Percentiles rank a stretch among this genome's conserved stretches.
phyloP scores from a whole-genome alignment of 35 echinoderm and acorn worm species.

The Apostichopus californicus region DNA sequence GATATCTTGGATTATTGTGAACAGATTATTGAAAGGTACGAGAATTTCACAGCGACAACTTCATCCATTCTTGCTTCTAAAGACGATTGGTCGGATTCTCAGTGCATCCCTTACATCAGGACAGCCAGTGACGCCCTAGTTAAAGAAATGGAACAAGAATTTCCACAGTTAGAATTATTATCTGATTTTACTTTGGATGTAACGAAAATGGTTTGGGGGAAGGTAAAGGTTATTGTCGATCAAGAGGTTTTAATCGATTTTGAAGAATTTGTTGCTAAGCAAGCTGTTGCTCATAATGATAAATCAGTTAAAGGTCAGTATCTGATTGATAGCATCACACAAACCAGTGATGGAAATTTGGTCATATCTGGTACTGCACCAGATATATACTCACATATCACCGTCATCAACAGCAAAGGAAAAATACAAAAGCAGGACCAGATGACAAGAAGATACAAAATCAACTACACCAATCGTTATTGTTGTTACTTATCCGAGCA shows the following conservation, averaged over 20 bases:
- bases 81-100: background rate
- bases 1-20: background rate
- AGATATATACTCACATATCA: background rate
- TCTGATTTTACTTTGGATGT: background rate
- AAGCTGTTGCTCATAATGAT: no score
- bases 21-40: background rate
- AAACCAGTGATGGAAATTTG: background rate
- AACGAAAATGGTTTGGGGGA: no score
- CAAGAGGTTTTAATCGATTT: background rate
- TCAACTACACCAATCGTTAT: background rate
- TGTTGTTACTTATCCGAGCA: background rate
- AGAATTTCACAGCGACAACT: conserved; percentile 4
- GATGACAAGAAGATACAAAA: no score
- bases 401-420: background rate
- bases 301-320: no score
- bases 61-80: background rate
- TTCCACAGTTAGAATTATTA: background rate
- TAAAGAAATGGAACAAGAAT: background rate
- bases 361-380: background rate
- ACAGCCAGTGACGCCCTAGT: background rate
- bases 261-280: background rate
- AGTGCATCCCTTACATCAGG: background rate
- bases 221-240: background rate
- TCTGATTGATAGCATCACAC: background rate
- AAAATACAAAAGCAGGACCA: background rate